These are phyloP conservation scores for Oncopodura yosiiana DNA, from an alignment of 1,140 invertebrate genomes.

Conservation along the genomic window DNA sequence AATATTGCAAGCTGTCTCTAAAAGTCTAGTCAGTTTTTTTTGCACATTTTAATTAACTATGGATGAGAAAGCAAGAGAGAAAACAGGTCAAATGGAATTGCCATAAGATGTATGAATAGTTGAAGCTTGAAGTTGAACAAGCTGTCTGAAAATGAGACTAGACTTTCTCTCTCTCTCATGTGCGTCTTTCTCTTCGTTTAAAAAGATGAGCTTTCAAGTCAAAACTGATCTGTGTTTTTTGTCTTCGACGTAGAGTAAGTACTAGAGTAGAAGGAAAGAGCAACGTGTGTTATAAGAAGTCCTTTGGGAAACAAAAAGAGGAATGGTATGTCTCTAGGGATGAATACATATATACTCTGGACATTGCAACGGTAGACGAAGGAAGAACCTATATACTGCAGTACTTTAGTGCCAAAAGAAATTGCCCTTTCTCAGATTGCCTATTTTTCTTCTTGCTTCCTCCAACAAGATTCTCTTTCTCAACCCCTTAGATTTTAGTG, in stretches of 20 bases:
- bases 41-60: not conserved
- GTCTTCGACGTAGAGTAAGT: not conserved
- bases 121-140: not conserved
- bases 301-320: too few species aligned
- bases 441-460: conserved; percentile 15
- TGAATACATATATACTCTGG: conserved; percentile 11
- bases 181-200: not conserved
- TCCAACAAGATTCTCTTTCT: conserved; percentile 2
- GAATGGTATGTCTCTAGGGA: conserved; percentile 23
- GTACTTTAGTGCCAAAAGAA: conserved; percentile 13
- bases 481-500: not conserved
- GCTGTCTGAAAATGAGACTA: not conserved
- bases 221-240: not conserved
- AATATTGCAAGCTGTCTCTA: not conserved
- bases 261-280: not conserved
- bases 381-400: not conserved
- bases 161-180: not conserved
- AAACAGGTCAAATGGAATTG: too few species aligned
- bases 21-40: not conserved
- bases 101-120: too few species aligned
- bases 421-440: conserved; percentile 25
- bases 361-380: conserved; percentile 1
- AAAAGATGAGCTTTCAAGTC: not conserved
- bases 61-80: not conserved
- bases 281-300: too few species aligned